Percentiles rank a stretch among this genome's conserved stretches.
phyloP scores from a whole-genome alignment of 2,113 vertebrate species.

The Mixornis gularis region DNA sequence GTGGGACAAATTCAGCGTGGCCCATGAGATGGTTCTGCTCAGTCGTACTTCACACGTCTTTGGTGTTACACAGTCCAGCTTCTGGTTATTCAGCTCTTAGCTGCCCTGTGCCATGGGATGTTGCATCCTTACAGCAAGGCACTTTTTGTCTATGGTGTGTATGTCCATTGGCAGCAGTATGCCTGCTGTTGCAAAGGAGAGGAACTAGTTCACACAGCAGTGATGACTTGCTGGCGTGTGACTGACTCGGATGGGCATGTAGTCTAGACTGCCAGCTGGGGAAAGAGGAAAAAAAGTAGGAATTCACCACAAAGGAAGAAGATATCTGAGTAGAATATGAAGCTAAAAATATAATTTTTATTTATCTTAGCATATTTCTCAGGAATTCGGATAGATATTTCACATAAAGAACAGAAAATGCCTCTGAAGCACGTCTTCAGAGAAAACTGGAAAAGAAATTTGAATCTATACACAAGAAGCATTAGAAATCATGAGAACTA shows the following conservation, averaged over 20 bases:
- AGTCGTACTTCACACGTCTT: neutral
- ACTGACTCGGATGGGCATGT: neutral
- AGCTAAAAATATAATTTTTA: constrained; percentile 7
- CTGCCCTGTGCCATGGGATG: neutral
- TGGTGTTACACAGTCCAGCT: neutral
- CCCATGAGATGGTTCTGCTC: neutral
- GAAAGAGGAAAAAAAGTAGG: neutral
- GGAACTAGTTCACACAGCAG: neutral
- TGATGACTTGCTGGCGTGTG: neutral
- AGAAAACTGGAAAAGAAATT: constrained; percentile 12
- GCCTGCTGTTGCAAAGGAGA: neutral
- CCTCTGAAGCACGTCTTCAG: neutral
- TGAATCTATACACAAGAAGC: neutral
- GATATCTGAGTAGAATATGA: neutral
- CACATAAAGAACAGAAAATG: neutral
- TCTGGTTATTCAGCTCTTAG: neutral
- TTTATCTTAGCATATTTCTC: constrained; percentile 38
- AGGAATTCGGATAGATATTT: constrained; percentile 4
- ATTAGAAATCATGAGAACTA: constrained; percentile 25
- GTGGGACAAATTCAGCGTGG: neutral
- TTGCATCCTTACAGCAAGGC: neutral
- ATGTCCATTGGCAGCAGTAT: neutral
- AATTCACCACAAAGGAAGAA: neutral
- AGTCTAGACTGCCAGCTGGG: neutral
- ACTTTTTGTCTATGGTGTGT: fast-evolving